These are phyloP conservation scores for Ciona savignyi DNA, from an alignment of 23 tunicate species.

Conservation along the genomic window DNA sequence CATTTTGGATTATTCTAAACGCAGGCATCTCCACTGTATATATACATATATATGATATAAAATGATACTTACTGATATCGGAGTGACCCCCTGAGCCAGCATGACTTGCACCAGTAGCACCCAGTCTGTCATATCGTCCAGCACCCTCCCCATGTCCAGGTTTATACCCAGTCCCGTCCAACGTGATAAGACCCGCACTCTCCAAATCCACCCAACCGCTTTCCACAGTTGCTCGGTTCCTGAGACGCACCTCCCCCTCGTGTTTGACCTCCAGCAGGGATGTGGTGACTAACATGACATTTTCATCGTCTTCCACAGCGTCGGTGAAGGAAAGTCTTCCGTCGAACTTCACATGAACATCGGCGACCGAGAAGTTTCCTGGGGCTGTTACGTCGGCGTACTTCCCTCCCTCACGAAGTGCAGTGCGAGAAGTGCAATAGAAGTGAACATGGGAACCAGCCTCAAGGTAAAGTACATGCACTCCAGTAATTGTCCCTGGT, in stretches of 20 bases:
- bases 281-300: slow-evolving; percentile 16
- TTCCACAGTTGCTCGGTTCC: neutral
- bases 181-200: slow-evolving; percentile 11
- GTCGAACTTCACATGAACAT: slow-evolving; percentile 12
- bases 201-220: slow-evolving; percentile 22
- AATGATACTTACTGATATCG: slow-evolving; percentile 9
- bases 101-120: slow-evolving; percentile 18
- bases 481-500: slow-evolving; percentile 16
- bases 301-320: slow-evolving; percentile 8
- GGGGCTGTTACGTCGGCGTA: slow-evolving; percentile 2
- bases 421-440: slow-evolving; percentile 18
- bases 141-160: slow-evolving; percentile 13
- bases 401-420: slow-evolving; percentile 3
- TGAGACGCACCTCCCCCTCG: slow-evolving; percentile 1
- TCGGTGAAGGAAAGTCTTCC: slow-evolving; percentile 20
- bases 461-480: slow-evolving; percentile 8
- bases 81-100: slow-evolving; percentile 21
- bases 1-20: too few relatives aligned
- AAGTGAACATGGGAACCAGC: slow-evolving; percentile 12
- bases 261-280: slow-evolving; percentile 9
- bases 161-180: slow-evolving; percentile 21
- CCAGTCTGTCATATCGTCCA: neutral
- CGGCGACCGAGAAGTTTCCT: slow-evolving; percentile 22
- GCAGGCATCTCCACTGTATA: too few relatives aligned
- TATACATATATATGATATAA: neutral